Base-by-base conservation (phyloP, 2,113 vertebrate species). In the Miniopterus natalensis region DNA sequence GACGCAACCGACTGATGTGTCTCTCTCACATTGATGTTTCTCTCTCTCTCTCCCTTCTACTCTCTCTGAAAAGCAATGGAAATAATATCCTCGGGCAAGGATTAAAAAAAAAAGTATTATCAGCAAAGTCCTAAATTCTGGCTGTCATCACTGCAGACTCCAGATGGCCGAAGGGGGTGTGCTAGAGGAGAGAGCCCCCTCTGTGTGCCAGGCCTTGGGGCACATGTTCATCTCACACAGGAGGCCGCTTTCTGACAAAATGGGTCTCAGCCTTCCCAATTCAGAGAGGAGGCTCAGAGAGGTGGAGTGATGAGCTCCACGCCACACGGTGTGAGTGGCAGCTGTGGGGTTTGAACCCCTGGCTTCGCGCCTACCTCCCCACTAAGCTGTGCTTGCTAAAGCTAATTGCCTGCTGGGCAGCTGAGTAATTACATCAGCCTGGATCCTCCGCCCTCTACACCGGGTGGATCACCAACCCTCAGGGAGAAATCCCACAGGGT, bases 391-490 rank as follows among this genome's bases (percentile, higher is more conserved):
- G 36, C 59, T 45, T 40, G 36, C 63, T 45, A 66, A 70, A 45
- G 36, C n/a, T 29, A 63, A 42, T 31, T 23, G 31, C 29, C 4
- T n/a, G 7, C 61, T 49, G 59, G 14, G 31, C 42, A 20, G 31
- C 23, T 18, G 27, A 40, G 21, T 0, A 3, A 29, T 12, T 25
- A 31, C 25, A 23, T 31, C 57, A 53, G 65, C 47, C 55, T 10
- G 11, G n/a, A 17, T 40, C 70, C 57, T 51, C n/a, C 13, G 4
- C 25, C 29, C 36, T 14, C 18, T 25, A 11, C 40, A 47, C 27
- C 75, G 14, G 18, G 9, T 53, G 3, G 1, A 8, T 1, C 42
- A 10, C 12, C 45, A 10, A 17, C 31, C 20, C 13, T 13, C 0
- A 0, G n/a, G 53, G 42, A 57, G 47, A 77, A 21, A 13, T 14